Evolutionary conservation across 2,797 vertebrate genomes (phyloP).

Genomic region (Adelosebastes latens): DNA sequence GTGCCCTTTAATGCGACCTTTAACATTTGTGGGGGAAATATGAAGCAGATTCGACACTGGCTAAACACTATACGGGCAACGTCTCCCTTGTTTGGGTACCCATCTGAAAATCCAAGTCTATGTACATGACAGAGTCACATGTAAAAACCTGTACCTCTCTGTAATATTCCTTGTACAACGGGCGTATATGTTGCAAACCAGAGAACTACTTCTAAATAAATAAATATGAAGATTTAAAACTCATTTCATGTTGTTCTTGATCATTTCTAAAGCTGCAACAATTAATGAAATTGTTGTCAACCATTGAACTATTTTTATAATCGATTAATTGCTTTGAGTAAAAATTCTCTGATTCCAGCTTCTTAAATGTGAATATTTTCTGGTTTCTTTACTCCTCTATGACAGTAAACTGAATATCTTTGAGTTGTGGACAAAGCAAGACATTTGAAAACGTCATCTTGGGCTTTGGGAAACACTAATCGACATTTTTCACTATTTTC

Average conservation of each 20-base stretch:
- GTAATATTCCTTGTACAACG: conserved; percentile 74
- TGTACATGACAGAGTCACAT: conserved; percentile 60
- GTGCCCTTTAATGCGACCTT: conserved; percentile 44
- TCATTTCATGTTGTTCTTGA: neutral
- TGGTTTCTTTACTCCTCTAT: too few relatives aligned
- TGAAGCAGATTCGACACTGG: conserved; percentile 26
- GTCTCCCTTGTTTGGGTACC: conserved; percentile 35
- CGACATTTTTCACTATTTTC: too few relatives aligned
- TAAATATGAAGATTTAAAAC: conserved; percentile 62
- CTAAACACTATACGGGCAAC: conserved; percentile 10
- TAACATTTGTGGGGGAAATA: conserved; percentile 19
- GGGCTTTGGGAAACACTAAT: too few relatives aligned
- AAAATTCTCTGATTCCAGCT: too few relatives aligned
- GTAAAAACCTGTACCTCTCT: conserved; percentile 71
- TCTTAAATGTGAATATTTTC: too few relatives aligned
- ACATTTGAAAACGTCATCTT: too few relatives aligned
- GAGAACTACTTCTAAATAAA: conserved; percentile 78
- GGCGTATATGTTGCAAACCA: conserved; percentile 74
- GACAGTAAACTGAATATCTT: too few relatives aligned
- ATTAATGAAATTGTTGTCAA: too few relatives aligned
- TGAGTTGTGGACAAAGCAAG: too few relatives aligned
- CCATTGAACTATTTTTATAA: too few relatives aligned
- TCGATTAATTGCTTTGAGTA: too few relatives aligned
- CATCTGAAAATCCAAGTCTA: conserved; percentile 35
- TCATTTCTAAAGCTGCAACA: neutral